Percentiles rank a stretch among this genome's conserved stretches.
Conservation (phyloP, 2,797 vertebrate species). For the Salarias fasciatus region DNA sequence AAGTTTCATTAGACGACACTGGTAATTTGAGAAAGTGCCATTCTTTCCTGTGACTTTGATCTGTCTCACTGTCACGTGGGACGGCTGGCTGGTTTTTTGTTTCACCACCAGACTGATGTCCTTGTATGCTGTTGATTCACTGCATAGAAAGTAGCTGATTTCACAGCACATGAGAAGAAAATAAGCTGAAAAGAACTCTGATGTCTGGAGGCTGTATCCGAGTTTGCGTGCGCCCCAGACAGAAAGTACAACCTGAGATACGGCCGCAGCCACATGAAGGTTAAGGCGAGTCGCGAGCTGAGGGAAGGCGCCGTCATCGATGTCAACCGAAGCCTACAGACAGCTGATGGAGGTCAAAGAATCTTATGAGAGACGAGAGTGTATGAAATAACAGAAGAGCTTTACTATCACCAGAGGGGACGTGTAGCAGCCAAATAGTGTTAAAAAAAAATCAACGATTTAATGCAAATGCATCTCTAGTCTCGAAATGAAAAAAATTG, state of each 20-base stretch:
- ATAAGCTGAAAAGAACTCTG: conserved; percentile 47
- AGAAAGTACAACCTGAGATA: conserved; percentile 29
- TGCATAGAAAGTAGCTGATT: conserved; percentile 64
- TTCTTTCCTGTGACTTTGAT: conserved; percentile 50
- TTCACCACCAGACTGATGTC: conserved; percentile 61
- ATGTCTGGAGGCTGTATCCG: conserved; percentile 50
- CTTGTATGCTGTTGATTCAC: conserved; percentile 63
- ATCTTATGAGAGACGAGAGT: background rate
- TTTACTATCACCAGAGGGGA: too few relatives aligned
- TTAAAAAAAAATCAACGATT: too few relatives aligned
- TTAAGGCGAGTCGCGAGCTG: conserved; percentile 40
- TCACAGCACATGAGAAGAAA: conserved; percentile 40
- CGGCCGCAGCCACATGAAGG: conserved; percentile 39
- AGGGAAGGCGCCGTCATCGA: conserved; percentile 33
- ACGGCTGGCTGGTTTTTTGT: conserved; percentile 56
- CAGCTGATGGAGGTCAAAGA: conserved; percentile 40
- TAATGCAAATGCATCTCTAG: too few relatives aligned
- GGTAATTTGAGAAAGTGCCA: conserved; percentile 31
- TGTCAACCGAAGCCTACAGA: conserved; percentile 36
- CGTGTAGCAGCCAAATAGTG: too few relatives aligned
- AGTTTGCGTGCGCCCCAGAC: conserved; percentile 36
- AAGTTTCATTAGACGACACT: conserved; percentile 46
- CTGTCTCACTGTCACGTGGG: conserved; percentile 38
- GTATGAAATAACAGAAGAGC: background rate
- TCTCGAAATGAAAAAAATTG: too few relatives aligned